Base-by-base conservation (phyloP, 2,888 invertebrate genomes). In the Syritta pipiens region DNA sequence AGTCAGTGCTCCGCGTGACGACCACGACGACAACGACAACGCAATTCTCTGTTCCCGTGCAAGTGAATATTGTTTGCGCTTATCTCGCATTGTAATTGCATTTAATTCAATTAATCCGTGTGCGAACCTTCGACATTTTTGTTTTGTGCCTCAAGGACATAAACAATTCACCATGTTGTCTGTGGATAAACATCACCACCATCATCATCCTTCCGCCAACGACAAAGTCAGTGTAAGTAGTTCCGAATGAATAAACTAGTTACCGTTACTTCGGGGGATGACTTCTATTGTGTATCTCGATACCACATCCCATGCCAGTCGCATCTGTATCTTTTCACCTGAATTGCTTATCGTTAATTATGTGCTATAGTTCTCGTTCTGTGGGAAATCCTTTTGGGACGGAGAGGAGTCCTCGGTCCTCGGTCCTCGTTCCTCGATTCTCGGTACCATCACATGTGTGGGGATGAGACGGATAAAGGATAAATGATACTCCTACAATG, bases 171-270 rank as follows among this genome's bases (percentile, higher is more conserved):
- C 44, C 28, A 82, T 76, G 76, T 74, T 68, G 42, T 53, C 77
- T 28, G 67, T 28, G 22, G 72, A 67, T 24, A 79, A 65, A 30
- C 69, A 76, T 48, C 62, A 62, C 32, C 30, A 10, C 20, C 76
- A 77, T 44, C 81, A 81, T 19, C 81, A 76, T 53, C 42, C 53
- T 44, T n/a, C n/a, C n/a, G 9, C 48, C 10, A 76, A 63, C 35
- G 72, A 72, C 26, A 81, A 77, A 72, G 37, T 77, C 44, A 82
- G 81, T 55, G 81, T 82, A 82, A 62, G 82, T 82, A 69, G 28
- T 57, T 55, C 2, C 35, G 22, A 55, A 30, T 57, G 51, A 48
- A 67, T 46, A 22, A 44, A 35, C 24, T 65, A 46, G 35, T 55
- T 32, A 71, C 1, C 22, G n/a, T 46, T 60, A n/a, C 24, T 46